These are phyloP conservation scores for Chaetodon auriga DNA, from an alignment of 2,113 vertebrate genomes.

Conservation along the genomic window DNA sequence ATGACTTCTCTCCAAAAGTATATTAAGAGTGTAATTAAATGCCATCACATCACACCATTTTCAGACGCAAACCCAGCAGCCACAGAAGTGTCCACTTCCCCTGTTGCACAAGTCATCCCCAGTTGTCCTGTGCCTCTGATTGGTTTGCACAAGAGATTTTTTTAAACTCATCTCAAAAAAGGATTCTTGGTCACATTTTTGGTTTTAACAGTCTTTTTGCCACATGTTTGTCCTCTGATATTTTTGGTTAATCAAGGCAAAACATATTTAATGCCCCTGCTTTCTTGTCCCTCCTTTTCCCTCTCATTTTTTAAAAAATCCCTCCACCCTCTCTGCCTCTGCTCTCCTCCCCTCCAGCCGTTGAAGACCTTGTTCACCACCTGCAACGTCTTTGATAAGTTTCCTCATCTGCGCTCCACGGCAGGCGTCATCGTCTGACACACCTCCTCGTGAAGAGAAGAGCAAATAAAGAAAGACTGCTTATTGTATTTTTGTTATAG, in stretches of 20 bases:
- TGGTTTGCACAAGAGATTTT: background rate
- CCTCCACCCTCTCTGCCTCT: background rate
- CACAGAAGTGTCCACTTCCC: too few relatives aligned
- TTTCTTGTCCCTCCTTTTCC: background rate
- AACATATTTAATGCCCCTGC: background rate
- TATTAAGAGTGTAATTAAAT: background rate
- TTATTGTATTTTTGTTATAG: background rate
- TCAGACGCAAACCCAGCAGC: background rate
- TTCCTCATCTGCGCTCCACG: slow-evolving; percentile 85
- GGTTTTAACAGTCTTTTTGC: background rate
- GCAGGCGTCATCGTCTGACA: slow-evolving; percentile 83
- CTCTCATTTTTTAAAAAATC: background rate
- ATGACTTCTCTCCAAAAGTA: slow-evolving; percentile 3
- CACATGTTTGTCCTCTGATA: background rate
- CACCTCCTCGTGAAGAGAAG: slow-evolving; percentile 11
- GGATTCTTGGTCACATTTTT: background rate
- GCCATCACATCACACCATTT: background rate
- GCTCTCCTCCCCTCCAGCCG: slow-evolving; percentile 80
- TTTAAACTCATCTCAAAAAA: background rate
- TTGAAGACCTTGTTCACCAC: slow-evolving; percentile 85
- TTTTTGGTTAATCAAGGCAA: background rate
- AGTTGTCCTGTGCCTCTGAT: background rate
- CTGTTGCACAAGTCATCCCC: background rate
- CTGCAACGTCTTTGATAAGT: slow-evolving; percentile 86
- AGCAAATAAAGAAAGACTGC: slow-evolving; percentile 39